Conservation (phyloP, 2,797 vertebrate genomes). For the Hylomyscus alleni region DNA sequence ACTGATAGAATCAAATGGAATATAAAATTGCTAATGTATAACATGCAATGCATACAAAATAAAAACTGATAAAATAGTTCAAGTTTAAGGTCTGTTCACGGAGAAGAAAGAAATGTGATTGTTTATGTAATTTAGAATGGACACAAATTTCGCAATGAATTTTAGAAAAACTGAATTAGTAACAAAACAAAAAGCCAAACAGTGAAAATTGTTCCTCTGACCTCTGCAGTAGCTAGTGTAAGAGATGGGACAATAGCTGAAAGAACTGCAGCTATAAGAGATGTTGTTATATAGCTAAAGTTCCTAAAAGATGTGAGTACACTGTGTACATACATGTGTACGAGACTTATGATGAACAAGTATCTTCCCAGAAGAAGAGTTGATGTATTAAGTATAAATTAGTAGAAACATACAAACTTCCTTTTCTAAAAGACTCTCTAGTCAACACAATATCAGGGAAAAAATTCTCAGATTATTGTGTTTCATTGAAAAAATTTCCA, state of each 20-base stretch:
- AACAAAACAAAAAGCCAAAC: neutral
- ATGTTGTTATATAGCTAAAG: neutral
- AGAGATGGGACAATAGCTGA: rapidly evolving
- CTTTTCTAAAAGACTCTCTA: neutral
- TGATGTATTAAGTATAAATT: neutral
- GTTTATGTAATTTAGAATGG: neutral
- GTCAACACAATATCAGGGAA: neutral
- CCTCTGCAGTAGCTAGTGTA: neutral
- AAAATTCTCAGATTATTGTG: neutral
- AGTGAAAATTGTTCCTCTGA: neutral
- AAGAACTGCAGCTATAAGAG: neutral
- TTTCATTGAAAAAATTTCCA: neutral
- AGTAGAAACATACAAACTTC: neutral
- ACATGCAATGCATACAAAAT: neutral
- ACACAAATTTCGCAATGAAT: neutral
- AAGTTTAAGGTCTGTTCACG: neutral
- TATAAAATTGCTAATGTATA: too few relatives aligned
- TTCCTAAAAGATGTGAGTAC: neutral
- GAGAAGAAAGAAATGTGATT: neutral
- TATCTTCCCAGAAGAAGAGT: neutral
- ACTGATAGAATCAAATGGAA: neutral
- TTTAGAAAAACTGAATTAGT: neutral
- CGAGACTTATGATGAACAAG: too few relatives aligned
- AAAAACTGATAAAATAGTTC: neutral
- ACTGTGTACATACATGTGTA: too few relatives aligned